phyloP scores from a whole-genome alignment of 2,113 vertebrate genomes.

The Delphinus delphis region DNA sequence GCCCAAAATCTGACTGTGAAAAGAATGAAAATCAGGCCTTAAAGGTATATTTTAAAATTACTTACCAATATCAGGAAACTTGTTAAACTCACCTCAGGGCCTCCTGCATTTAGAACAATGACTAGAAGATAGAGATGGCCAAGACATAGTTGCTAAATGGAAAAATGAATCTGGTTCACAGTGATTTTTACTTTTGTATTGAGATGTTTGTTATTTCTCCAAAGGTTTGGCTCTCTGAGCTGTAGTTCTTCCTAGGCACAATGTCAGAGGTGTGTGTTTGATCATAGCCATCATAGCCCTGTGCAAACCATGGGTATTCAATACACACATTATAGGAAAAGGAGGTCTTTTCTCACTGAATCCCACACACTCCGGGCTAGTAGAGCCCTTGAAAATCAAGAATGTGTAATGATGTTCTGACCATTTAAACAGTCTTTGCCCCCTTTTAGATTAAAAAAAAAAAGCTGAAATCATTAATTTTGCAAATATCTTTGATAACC shows the following conservation, averaged over 20 bases:
- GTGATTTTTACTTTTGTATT: not conserved
- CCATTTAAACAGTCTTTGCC: not conserved
- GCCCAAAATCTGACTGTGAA: conserved; percentile 41
- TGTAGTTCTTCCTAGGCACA: not conserved
- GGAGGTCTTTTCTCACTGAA: not conserved
- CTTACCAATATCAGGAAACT: not conserved
- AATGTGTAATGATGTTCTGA: not conserved
- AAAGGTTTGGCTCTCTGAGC: not conserved
- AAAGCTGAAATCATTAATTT: not conserved
- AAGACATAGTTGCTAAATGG: not conserved
- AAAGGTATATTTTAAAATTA: not conserved
- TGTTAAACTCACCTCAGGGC: not conserved
- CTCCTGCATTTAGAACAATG: not conserved
- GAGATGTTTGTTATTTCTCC: not conserved
- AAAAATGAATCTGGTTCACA: not conserved
- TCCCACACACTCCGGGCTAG: not conserved
- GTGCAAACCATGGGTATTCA: not conserved
- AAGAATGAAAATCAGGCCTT: conserved; percentile 14
- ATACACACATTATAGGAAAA: not conserved
- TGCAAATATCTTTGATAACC: not conserved
- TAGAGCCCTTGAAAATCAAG: not conserved
- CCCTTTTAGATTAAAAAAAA: not conserved
- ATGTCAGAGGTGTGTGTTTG: not conserved
- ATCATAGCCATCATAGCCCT: not conserved
- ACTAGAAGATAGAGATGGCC: not conserved